Evolutionary conservation across 2,113 vertebrate species (phyloP), one percentile per base, ranked within the genome.

Genomic region (Percina caprodes): DNA sequence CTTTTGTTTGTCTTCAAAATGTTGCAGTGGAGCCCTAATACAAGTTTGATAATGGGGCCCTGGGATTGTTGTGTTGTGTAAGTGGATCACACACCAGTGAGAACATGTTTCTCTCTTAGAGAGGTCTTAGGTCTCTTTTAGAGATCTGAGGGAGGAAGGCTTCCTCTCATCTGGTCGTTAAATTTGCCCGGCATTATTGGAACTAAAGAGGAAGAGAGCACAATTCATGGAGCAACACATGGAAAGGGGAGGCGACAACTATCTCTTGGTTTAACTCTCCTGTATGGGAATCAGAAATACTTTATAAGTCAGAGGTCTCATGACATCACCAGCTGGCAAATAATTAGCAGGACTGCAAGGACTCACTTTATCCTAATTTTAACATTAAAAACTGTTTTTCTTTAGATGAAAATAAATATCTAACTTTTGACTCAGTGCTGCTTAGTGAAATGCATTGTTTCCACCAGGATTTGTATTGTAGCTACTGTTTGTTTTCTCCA

Each of bases 31-130:
- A 45, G n/a, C 48, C 33, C 19, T 24, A 23, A 51, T 72, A 33
- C 16, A 21, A 7, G 12, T 48, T 12, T 60, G 26, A 42, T 42
- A n/a, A 45, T 6, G 30, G 16, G 16, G 52, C 39, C 35, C 1
- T 1, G 16, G 23, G 69, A 14, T 30, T 52, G 54, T 51, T 58
- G 30, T 68, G 66, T 81, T 88, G 61, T 71, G 59, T 68, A 85
- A 89, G 58, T 1, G 18, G 70, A 79, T 88, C 63, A 82, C 26
- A 49, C 30, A 42, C 23, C 10, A 52, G 24, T 46, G 8, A 67
- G 69, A 55, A 80, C 77, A 81, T 11, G n/a, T 16, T 24, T 66
- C 46, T 35, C 33, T 66, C 46, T 45, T 33, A 61, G 11, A 45
- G 46, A 66, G 35, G 39, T 66, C n/a, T 19, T 54, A 24, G 0